phyloP scores from a whole-genome alignment of 2,888 invertebrate genomes.

The Dicycla oo region DNA sequence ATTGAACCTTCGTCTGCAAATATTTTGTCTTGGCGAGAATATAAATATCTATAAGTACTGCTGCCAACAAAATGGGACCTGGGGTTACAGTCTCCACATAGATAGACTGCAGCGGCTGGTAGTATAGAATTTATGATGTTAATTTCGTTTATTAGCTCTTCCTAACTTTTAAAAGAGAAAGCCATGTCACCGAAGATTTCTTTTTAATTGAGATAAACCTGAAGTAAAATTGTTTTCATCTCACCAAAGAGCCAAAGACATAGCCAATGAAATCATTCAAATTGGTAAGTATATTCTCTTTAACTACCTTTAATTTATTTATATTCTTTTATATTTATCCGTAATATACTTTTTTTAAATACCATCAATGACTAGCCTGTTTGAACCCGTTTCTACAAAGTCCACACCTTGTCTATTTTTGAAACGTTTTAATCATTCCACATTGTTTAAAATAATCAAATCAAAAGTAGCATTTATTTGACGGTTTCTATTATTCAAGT shows the following conservation, averaged over 20 bases:
- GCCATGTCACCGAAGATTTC: neutral
- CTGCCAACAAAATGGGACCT: neutral
- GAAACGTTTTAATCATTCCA: slow-evolving; percentile 29
- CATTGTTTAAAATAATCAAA: slow-evolving; percentile 27
- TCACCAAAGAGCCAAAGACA: neutral
- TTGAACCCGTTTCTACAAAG: slow-evolving; percentile 29
- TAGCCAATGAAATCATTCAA: neutral
- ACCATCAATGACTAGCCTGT: neutral
- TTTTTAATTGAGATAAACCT: neutral
- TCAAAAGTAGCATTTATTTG: slow-evolving; percentile 42
- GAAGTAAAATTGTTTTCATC: neutral
- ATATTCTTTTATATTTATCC: neutral
- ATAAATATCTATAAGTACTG: neutral
- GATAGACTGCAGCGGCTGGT: too few relatives aligned
- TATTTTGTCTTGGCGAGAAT: neutral
- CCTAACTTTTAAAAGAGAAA: neutral
- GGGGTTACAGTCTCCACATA: too few relatives aligned
- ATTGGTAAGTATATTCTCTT: slow-evolving; percentile 28
- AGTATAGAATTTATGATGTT: neutral
- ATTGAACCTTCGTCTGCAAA: neutral
- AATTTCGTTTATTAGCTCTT: neutral
- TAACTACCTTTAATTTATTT: neutral
- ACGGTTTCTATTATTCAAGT: slow-evolving; percentile 43
- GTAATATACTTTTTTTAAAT: neutral
- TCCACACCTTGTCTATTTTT: slow-evolving; percentile 33